Evolutionary conservation across 2,888 invertebrate genomes (phyloP).

Genomic region (Melanostoma scalare): DNA sequence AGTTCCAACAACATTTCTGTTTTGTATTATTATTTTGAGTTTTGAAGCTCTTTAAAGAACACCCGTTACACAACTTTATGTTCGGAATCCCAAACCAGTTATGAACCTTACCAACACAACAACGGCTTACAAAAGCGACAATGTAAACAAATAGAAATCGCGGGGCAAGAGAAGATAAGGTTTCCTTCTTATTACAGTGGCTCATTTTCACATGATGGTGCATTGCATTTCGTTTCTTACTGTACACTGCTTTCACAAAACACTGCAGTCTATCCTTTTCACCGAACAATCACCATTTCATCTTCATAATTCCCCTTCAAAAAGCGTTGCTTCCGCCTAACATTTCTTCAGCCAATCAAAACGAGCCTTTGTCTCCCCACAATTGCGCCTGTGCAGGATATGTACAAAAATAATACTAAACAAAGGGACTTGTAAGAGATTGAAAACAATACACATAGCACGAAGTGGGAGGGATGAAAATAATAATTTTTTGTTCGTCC

Average conservation of each 20-base stretch:
- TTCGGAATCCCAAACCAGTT: too few species aligned
- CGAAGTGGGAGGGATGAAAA: constrained; percentile 69
- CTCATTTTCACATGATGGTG: neutral
- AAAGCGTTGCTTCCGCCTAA: constrained; percentile 50
- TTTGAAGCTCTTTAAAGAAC: too few species aligned
- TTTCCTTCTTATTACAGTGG: too few species aligned
- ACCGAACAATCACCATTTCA: constrained; percentile 4
- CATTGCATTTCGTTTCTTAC: constrained; percentile 24
- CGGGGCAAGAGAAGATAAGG: too few species aligned
- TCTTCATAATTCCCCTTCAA: constrained; percentile 33
- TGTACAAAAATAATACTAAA: constrained; percentile 27
- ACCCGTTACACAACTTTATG: too few species aligned
- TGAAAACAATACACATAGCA: constrained; percentile 54
- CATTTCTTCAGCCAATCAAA: constrained; percentile 57
- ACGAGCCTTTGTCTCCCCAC: neutral
- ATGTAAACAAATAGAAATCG: too few species aligned
- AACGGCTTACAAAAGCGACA: too few species aligned
- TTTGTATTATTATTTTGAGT: too few species aligned
- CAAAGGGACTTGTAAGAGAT: constrained; percentile 36
- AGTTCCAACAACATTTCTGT: too few species aligned
- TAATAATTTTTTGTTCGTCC: constrained; percentile 64
- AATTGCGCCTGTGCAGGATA: constrained; percentile 47
- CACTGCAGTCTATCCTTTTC: neutral
- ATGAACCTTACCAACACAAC: too few species aligned
- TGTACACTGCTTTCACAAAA: constrained; percentile 26